Evolutionary conservation across 2,888 invertebrate species (phyloP).

Genomic region (Patella depressa): DNA sequence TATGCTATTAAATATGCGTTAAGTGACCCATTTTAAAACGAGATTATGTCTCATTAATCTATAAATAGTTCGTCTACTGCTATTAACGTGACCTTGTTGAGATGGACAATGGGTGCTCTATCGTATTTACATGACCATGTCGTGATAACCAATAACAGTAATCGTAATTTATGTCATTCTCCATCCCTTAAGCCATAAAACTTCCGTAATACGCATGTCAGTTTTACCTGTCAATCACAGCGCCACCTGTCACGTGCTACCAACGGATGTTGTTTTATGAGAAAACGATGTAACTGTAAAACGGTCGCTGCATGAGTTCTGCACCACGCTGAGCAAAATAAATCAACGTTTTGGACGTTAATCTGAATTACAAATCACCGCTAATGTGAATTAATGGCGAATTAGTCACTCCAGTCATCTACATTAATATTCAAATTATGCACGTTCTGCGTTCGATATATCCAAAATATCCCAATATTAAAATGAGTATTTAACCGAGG

Average conservation of each 20-base stretch:
- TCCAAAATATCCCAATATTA: too few relatives aligned
- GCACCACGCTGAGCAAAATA: background rate
- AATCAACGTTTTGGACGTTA: background rate
- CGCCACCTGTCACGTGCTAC: slow-evolving; percentile 12
- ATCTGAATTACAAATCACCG: background rate
- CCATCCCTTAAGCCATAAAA: background rate
- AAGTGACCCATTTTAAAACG: too few relatives aligned
- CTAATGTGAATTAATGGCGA: background rate
- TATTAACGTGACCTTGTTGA: too few relatives aligned
- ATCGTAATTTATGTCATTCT: slow-evolving; percentile 1
- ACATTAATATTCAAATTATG: too few relatives aligned
- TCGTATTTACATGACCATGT: too few relatives aligned
- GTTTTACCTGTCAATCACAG: slow-evolving; percentile 9
- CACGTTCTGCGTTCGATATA: too few relatives aligned
- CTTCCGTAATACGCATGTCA: slow-evolving; percentile 12
- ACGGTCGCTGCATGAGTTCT: background rate
- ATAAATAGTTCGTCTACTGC: too few relatives aligned
- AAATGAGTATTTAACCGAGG: too few relatives aligned
- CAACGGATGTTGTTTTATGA: slow-evolving; percentile 6
- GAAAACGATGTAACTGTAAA: slow-evolving; percentile 5
- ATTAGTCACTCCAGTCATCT: slow-evolving; percentile 5
- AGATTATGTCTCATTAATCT: too few relatives aligned
- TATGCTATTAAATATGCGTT: too few relatives aligned
- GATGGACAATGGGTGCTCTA: too few relatives aligned
- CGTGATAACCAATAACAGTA: background rate